Percentiles rank a stretch among this genome's conserved stretches.
These are phyloP conservation scores for Trachurus trachurus DNA, from an alignment of 2,797 vertebrate species.

Conservation along the genomic window DNA sequence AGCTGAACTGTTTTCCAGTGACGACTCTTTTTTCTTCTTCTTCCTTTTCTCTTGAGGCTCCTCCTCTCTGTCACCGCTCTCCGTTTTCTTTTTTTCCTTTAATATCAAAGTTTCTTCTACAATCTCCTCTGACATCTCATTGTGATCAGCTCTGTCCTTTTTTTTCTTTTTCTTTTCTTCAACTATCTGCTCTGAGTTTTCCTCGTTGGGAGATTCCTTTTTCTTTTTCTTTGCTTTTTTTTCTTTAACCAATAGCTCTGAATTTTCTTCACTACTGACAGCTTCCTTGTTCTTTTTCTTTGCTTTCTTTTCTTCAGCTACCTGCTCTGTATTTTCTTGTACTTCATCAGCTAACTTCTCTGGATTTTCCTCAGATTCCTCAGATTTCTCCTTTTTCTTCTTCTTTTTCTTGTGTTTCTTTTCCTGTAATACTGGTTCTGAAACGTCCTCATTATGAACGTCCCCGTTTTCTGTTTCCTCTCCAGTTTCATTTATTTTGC, in stretches of 20 bases:
- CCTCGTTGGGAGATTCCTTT: conserved; percentile 13
- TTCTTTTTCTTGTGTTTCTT: conserved; percentile 62
- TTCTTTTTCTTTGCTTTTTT: conserved; percentile 50
- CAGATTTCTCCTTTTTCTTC: conserved; percentile 44
- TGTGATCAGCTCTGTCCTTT: background rate
- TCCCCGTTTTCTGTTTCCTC: background rate
- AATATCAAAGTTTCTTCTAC: background rate
- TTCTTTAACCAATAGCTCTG: background rate
- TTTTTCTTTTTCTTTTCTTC: conserved; percentile 47
- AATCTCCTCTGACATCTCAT: background rate
- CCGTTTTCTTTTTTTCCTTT: background rate
- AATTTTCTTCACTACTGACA: background rate
- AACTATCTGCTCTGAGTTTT: background rate
- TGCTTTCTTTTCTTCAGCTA: conserved; percentile 4
- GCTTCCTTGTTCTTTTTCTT: conserved; percentile 25
- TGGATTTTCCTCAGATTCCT: conserved; percentile 14
- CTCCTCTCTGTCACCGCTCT: conserved; percentile 1
- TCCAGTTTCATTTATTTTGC: background rate
- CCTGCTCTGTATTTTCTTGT: conserved; percentile 8
- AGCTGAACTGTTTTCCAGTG: background rate
- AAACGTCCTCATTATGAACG: background rate
- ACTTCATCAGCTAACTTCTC: background rate
- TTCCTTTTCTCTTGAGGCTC: conserved; percentile 20
- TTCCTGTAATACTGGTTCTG: conserved; percentile 22
- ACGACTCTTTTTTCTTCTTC: conserved; percentile 50